phyloP scores from a whole-genome alignment of 2,797 vertebrate species.

The Crossoptilon crossoptilon region DNA sequence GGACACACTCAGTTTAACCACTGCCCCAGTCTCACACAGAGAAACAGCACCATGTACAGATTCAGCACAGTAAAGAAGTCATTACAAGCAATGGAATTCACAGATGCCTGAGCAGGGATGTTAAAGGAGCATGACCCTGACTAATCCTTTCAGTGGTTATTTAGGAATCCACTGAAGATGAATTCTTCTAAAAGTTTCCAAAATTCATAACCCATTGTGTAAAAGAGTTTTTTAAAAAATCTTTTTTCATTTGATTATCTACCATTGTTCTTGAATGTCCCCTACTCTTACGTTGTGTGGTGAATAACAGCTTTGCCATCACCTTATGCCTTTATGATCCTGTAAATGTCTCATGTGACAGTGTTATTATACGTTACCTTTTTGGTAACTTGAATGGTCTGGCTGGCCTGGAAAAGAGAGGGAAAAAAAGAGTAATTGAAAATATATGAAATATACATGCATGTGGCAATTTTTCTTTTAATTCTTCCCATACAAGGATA shows the following conservation, averaged over 20 bases:
- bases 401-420: constrained; percentile 85
- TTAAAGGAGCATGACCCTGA: not conserved
- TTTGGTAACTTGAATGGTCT: constrained; percentile 94
- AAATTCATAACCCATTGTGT: not conserved
- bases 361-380: constrained; percentile 85
- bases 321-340: not conserved
- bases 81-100: not conserved
- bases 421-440: constrained; percentile 76
- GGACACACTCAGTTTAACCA: not conserved
- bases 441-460: constrained; percentile 36
- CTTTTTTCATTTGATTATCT: not conserved
- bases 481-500: not conserved
- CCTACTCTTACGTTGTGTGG: not conserved
- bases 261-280: not conserved
- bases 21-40: not conserved
- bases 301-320: not conserved
- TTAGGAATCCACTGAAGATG: not conserved
- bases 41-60: not conserved
- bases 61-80: not conserved
- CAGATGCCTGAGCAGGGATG: not conserved
- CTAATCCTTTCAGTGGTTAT: not conserved
- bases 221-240: not conserved
- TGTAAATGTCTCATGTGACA: not conserved
- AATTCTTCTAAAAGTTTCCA: not conserved
- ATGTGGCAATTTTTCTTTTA: not conserved